These are phyloP conservation scores for Yasuhikotakia modesta DNA, from an alignment of 2,797 vertebrate species.

Conservation along the genomic window DNA sequence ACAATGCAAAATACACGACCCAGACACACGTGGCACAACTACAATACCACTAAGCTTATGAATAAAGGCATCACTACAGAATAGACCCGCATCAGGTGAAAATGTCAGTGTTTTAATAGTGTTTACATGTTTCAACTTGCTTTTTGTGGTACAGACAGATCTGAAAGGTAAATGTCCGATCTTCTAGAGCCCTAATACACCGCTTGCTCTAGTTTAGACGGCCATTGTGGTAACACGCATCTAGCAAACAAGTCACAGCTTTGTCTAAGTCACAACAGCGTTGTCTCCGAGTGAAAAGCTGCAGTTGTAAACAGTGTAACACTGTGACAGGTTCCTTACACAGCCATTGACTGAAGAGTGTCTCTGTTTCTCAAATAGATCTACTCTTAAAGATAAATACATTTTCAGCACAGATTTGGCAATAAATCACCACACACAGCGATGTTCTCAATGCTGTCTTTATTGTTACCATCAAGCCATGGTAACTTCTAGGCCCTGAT, in stretches of 20 bases:
- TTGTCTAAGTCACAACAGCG: slow-evolving; percentile 45
- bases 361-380: background rate
- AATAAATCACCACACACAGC: background rate
- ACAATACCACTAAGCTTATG: background rate
- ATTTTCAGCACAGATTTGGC: background rate
- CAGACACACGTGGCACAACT: background rate
- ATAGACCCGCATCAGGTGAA: background rate
- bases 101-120: background rate
- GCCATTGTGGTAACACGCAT: slow-evolving; percentile 37
- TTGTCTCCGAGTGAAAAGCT: slow-evolving; percentile 49
- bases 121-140: background rate
- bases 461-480: background rate
- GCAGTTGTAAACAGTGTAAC: slow-evolving; percentile 45
- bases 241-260: slow-evolving; percentile 45
- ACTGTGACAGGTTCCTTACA: slow-evolving; percentile 49
- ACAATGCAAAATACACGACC: background rate
- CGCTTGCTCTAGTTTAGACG: slow-evolving; percentile 14
- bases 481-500: background rate
- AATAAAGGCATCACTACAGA: background rate
- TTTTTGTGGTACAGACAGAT: background rate
- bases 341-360: slow-evolving; percentile 6
- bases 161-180: background rate
- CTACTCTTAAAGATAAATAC: background rate
- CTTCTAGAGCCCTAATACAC: slow-evolving; percentile 4
- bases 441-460: background rate